These are phyloP conservation scores for Carcinoscorpius rotundicauda DNA, from an alignment of 1,140 invertebrate genomes.

Conservation along the genomic window DNA sequence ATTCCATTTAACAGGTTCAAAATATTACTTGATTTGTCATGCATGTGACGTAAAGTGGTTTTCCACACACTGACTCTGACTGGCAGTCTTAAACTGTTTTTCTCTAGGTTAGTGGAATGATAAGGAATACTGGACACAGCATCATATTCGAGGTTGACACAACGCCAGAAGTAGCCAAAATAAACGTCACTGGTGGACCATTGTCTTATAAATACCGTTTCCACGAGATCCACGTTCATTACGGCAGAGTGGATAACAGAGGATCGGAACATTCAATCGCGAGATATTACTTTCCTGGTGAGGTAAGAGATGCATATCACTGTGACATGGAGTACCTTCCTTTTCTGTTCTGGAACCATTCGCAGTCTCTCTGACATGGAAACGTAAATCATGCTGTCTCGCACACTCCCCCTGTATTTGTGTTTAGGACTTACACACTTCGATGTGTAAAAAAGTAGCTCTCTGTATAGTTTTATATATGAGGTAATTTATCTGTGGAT, in stretches of 20 bases:
- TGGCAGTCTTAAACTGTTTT: not conserved
- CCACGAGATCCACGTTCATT: constrained; percentile 89
- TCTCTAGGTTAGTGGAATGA: constrained; percentile 15
- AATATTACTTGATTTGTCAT: no score
- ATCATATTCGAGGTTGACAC: constrained; percentile 13
- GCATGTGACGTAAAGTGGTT: no score
- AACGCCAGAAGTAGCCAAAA: constrained; percentile 31
- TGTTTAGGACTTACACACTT: no score
- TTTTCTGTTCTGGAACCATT: no score
- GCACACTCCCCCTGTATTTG: no score
- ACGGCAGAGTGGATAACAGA: constrained; percentile 67
- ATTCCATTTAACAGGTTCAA: no score
- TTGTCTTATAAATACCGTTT: constrained; percentile 80
- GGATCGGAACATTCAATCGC: constrained; percentile 91
- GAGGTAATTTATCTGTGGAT: no score
- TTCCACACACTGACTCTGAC: no score
- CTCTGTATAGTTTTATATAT: no score
- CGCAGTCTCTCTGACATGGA: no score
- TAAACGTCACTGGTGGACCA: constrained; percentile 90
- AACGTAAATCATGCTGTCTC: no score
- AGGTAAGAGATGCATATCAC: constrained; percentile 34
- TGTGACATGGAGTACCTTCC: not conserved
- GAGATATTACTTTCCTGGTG: constrained; percentile 83
- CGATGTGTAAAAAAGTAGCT: no score
- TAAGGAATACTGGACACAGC: constrained; percentile 18